Base-by-base conservation (phyloP, 2,113 vertebrate species). In the Rhipidura dahli region DNA sequence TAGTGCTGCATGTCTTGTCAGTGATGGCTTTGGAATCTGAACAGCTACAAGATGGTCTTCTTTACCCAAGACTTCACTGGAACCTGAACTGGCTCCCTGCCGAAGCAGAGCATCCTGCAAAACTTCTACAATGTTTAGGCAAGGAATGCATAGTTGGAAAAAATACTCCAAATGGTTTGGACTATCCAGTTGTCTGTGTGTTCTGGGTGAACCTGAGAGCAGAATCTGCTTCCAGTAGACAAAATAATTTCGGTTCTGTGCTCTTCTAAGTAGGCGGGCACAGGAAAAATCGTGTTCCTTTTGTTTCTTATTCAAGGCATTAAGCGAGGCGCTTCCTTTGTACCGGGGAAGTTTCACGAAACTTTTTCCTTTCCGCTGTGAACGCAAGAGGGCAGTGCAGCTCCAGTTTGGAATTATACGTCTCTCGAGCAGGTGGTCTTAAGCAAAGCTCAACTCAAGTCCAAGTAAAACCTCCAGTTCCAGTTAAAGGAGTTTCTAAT, bases 341-440 rank as follows among this genome's bases (percentile, higher is more conserved):
- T 14, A 1, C 7, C 9, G 0, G 14, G 37, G 6, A 9, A 18
- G 11, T 24, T 47, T 15, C 30, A 13, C 1, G 0, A 10, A 75
- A 28, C 12, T 11, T 35, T 49, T 35, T 28, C 20, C 17, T 64
- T 72, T 19, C 33, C 2, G 2, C 40, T 23, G 8, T 3, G 47
- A 90, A 39, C 98, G 27, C 98, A 49, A 96, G 98, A 93, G 97
- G 98, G 98, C 98, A 97, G 95, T 95, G 77, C 77, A 64, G 85
- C 12, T 87, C 96, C 94, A 92, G 87, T 35, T 70, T 95, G 86
- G 49, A 50, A 57, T 65, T 63, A 12, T 50, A 35, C 20, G 2
- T 20, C 27, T 5, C 6, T 3, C 45, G 4, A 22, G 47, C 64
- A 53, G 66, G 15, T 54, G 84, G 47, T 26, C 23, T 50, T 13